Base-by-base conservation (phyloP, 2,113 vertebrate genomes). In the Peromyscus maniculatus region DNA sequence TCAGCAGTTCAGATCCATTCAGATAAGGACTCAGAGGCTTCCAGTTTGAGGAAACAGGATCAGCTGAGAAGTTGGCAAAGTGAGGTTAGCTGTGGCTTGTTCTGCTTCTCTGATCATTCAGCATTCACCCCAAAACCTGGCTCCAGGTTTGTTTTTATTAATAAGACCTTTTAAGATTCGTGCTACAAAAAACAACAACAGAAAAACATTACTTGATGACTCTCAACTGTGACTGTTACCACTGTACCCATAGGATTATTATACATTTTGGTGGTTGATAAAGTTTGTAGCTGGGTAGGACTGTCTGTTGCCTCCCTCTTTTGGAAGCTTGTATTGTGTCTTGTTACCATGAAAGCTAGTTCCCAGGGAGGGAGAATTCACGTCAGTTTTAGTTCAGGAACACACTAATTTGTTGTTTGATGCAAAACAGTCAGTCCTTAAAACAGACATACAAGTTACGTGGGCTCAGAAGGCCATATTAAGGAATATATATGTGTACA, bases 201-300 rank as follows among this genome's bases (percentile, higher is more conserved):
- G 46, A 9, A 19, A 79, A 52, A 19, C 26, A 36, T 80, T 21
- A 4, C 33, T 22, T 19, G 17, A 11, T 55, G 7, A 36, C 31
- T 80, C 8, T 31, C 17, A 57, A 57, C 1, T 57, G 9, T 80
- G 9, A 3, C 21, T 80, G 52, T 36, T 57, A n/a, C 52, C 21
- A n/a, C 2, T 82, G 4, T 10, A 57, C 19, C 10, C 33, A n/a
- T 12, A 36, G 1, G 9, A 7, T 57, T 82, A 55, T 57, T n/a
- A 3, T 57, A 19, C 19, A 57, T n/a, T 2, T 3, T 11, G 49
- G 3, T 55, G 17, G 52, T 57, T 80, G 19, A 22, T 55, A 36
- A 11, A 8, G 3, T 21, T 21, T 4, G 10, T 55, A 36, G 4
- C 1, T 55, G 19, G 17, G 9, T 22, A 3, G 8, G 4, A 19